Evolutionary conservation across 2,888 invertebrate genomes (phyloP), one percentile per base, ranked within the genome.

Genomic region (Ditula angustiorana): DNA sequence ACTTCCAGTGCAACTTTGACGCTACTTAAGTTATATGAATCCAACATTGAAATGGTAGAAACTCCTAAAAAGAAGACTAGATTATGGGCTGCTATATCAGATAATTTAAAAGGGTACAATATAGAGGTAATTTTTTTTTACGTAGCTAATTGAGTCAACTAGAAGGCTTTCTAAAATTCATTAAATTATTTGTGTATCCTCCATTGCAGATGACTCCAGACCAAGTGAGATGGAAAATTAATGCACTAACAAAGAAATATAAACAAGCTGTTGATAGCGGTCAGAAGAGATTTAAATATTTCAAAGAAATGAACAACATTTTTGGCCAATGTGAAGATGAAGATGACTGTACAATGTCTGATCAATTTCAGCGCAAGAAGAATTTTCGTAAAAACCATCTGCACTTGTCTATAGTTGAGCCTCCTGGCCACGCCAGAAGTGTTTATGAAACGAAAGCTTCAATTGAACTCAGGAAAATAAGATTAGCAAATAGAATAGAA

Each of bases 181-280:
- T n/a, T n/a, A n/a, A n/a, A n/a, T n/a, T n/a, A n/a, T n/a, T n/a
- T n/a, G n/a, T n/a, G n/a, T 30, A 28, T 44, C 19, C 30, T 52
- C 24, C 21, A 75, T 76, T 41, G 1, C 69, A 86, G 85, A 74
- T 85, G 77, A 76, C 79, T 21, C 76, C 85, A 8, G 81, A 84
- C 64, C 85, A 86, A 74, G 80, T 85, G 0, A 71, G 85, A 57
- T 85, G 85, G 85, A 85, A 86, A 74, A 83, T 85, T 64, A 84
- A 86, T 78, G 84, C 86, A 35, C 72, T 86, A 2, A 82, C 84
- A 66, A 83, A 81, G 59, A 83, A 80, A 69, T 85, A 85, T 50
- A 85, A 85, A 66, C 79, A 79, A 55, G 81, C 82, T 59, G 66
- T 84, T 62, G 77, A 83, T 52, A 79, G 66, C 63, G 82, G 81